These are phyloP conservation scores for Chironex yamaguchii DNA, from an alignment of 30 jellyfish, hydroid and myxozoan species.

Conservation along the genomic window DNA sequence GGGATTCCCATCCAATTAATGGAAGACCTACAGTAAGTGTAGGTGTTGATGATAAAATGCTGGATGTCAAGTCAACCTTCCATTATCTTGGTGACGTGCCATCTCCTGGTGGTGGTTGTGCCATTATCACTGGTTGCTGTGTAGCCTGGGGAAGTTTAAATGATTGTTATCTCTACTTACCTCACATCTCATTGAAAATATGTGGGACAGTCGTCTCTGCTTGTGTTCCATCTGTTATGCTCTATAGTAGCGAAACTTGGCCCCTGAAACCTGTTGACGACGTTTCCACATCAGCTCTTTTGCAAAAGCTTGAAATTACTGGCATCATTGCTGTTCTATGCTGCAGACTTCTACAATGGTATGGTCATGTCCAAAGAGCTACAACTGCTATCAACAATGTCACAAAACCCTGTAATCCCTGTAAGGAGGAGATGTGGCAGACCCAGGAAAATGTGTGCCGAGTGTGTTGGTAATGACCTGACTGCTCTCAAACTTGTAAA, in stretches of 20 bases:
- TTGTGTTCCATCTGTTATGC: background rate
- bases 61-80: background rate
- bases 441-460: too few species aligned
- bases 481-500: too few species aligned
- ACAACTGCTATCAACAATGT: too few species aligned
- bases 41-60: background rate
- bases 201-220: background rate
- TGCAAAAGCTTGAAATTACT: too few species aligned
- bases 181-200: background rate
- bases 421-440: too few species aligned
- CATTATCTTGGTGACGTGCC: background rate
- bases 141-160: background rate
- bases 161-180: background rate
- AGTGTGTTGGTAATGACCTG: too few species aligned
- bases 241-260: background rate
- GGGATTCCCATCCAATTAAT: background rate
- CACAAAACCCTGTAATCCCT: too few species aligned
- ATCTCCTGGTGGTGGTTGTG: background rate
- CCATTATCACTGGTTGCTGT: background rate
- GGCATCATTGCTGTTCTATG: too few species aligned
- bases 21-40: background rate
- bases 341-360: too few species aligned
- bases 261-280: too few species aligned
- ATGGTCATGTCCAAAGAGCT: too few species aligned
- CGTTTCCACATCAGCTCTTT: too few species aligned